A percentile compares a stretch with the other conserved stretches of the same genome.
Conservation (phyloP, 2,888 invertebrate species). For the Zaprionus lineosus region DNA sequence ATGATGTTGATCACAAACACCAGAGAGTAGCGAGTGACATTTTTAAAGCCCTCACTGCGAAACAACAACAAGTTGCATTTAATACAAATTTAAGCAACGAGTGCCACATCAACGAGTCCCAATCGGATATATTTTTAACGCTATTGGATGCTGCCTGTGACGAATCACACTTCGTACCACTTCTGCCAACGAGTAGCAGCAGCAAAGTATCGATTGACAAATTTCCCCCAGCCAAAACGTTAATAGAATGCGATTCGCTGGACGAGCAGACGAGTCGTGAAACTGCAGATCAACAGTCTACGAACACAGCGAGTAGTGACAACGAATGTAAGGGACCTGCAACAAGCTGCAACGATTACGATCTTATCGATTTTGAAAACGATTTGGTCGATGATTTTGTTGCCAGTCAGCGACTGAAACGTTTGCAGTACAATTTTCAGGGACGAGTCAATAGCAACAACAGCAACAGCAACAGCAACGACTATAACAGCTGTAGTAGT, state of each 20-base stretch:
- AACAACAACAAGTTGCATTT: not conserved
- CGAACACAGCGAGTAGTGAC: constrained; percentile 14
- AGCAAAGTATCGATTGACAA: too few species aligned
- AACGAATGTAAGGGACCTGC: constrained; percentile 33
- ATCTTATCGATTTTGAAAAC: constrained; percentile 71
- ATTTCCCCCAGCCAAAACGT: too few species aligned
- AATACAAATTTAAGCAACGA: constrained; percentile 24
- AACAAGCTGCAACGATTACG: constrained; percentile 63
- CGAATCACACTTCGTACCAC: too few species aligned
- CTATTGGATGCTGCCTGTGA: too few species aligned
- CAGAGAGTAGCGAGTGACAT: constrained; percentile 15
- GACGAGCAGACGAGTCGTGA: too few species aligned
- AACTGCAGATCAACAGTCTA: constrained; percentile 10
- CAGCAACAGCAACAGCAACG: constrained; percentile 24
- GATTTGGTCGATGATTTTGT: constrained; percentile 79
- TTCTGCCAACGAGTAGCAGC: too few species aligned
- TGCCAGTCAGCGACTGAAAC: constrained; percentile 83
- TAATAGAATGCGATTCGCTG: too few species aligned
- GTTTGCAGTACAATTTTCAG: constrained; percentile 83
- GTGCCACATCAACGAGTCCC: not conserved
- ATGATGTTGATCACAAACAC: too few species aligned
- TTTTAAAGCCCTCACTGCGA: not conserved
- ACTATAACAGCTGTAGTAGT: constrained; percentile 42
- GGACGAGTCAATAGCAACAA: constrained; percentile 64
- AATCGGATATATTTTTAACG: too few species aligned